Evolutionary conservation across 2,888 invertebrate species (phyloP).

Genomic region (Deladenus siricidicola): DNA sequence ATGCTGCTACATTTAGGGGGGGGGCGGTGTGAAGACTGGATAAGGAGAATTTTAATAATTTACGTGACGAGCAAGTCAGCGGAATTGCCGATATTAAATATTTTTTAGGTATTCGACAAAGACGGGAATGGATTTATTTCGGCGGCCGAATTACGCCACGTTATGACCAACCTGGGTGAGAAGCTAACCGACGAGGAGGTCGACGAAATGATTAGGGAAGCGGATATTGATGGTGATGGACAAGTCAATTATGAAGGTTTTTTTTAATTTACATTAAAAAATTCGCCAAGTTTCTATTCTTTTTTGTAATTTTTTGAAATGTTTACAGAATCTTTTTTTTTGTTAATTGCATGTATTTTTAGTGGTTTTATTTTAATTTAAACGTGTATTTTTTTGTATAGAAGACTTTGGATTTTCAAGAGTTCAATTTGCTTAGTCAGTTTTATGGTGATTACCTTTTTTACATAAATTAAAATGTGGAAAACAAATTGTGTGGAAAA

Average conservation of each 20-base stretch:
- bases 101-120: conserved; percentile 71
- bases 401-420: too few species aligned
- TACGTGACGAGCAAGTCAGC: not conserved
- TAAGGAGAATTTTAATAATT: not conserved
- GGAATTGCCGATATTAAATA: not conserved
- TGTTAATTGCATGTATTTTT: not conserved
- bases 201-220: conserved; percentile 75
- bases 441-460: too few species aligned
- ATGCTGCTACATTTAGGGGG: too few species aligned
- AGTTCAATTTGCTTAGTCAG: too few species aligned
- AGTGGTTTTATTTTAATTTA: not conserved
- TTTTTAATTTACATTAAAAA: too few species aligned
- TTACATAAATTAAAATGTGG: too few species aligned
- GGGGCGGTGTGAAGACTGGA: not conserved
- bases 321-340: not conserved
- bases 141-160: conserved; percentile 93
- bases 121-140: conserved; percentile 99
- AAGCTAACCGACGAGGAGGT: conserved; percentile 98
- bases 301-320: not conserved
- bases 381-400: not conserved
- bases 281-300: not conserved
- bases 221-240: conserved; percentile 83
- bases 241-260: conserved; percentile 77
- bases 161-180: conserved; percentile 99
- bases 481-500: too few species aligned